phyloP scores from a whole-genome alignment of 2,113 vertebrate species.

The Tapirus terrestris region DNA sequence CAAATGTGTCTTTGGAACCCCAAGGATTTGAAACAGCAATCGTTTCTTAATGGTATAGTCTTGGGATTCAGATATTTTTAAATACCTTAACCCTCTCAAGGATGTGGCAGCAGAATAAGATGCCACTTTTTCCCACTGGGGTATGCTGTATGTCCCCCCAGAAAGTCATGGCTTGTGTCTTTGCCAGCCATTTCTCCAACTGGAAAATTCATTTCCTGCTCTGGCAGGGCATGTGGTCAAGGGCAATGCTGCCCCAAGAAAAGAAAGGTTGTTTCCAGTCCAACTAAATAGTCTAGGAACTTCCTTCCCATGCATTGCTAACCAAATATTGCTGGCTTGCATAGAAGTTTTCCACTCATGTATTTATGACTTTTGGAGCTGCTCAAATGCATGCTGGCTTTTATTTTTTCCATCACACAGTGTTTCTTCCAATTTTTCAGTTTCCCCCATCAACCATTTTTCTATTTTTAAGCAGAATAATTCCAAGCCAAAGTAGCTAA shows the following conservation, averaged over 20 bases:
- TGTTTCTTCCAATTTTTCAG: constrained; percentile 59
- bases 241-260: constrained; percentile 52
- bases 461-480: constrained; percentile 52
- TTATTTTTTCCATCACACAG: constrained; percentile 54
- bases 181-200: constrained; percentile 48
- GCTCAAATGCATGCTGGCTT: background rate
- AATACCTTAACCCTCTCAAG: constrained; percentile 66
- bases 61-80: constrained; percentile 58
- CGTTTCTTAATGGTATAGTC: constrained; percentile 61
- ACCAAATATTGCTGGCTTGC: constrained; percentile 30
- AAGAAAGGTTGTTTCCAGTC: constrained; percentile 51
- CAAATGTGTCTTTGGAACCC: background rate
- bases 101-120: constrained; percentile 69
- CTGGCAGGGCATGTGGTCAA: constrained; percentile 56
- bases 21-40: constrained; percentile 65
- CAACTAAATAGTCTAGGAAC: constrained; percentile 13
- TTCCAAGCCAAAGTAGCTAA: constrained; percentile 14
- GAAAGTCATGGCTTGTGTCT: constrained; percentile 67
- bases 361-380: constrained; percentile 42
- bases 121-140: constrained; percentile 59
- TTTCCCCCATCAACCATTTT: constrained; percentile 53
- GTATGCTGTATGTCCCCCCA: constrained; percentile 45
- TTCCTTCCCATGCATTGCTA: constrained; percentile 36
- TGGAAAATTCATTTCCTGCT: constrained; percentile 75
- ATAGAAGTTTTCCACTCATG: background rate